Base-by-base conservation (phyloP, 2,113 vertebrate species). In the Leiothrix lutea region DNA sequence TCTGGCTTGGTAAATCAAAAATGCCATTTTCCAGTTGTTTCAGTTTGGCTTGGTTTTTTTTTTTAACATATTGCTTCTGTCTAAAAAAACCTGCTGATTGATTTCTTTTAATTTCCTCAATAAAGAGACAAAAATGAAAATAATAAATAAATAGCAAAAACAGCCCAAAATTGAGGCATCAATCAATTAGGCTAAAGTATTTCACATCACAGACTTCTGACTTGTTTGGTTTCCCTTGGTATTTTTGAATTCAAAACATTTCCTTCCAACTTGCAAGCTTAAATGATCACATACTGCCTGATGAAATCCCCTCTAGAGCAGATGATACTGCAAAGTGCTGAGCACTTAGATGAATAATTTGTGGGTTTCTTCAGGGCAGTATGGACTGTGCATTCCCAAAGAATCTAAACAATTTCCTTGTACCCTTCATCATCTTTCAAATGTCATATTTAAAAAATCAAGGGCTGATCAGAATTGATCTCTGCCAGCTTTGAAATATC, bases 261-360 rank as follows among this genome's bases (percentile, higher is more conserved):
- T 92, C 93, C 42, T 85, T 83, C 88, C 86, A 70, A 19, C 82
- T 71, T 79, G 67, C 47, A 78, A 94, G 48, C 38, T 60, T 83
- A 89, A 88, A 78, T 69, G 62, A 69, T 81, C 78, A 65, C 79
- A 90, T 62, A 54, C 28, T 72, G 64, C 66, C 67, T 38, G 6
- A 40, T 14, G 25, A 90, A 93, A 71, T n/a, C 80, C 47, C 35
- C 67, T 87, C 56, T 31, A 66, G 75, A 87, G 79, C n/a, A 4
- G 78, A 64, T 58, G 57, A 74, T 86, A 77, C 75, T 71, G 79
- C 44, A 80, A 94, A 91, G 90, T 74, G 78, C 44, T 42, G 72
- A 87, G 44, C 92, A 94, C 89, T 91, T 93, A 78, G 61, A 94
- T 93, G 82, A 96, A 96, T 92, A 90, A 95, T 95, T 94, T 95